Evolutionary conservation across 1,140 invertebrate species (phyloP).

Genomic region (Leptinotarsa undecemlineata): DNA sequence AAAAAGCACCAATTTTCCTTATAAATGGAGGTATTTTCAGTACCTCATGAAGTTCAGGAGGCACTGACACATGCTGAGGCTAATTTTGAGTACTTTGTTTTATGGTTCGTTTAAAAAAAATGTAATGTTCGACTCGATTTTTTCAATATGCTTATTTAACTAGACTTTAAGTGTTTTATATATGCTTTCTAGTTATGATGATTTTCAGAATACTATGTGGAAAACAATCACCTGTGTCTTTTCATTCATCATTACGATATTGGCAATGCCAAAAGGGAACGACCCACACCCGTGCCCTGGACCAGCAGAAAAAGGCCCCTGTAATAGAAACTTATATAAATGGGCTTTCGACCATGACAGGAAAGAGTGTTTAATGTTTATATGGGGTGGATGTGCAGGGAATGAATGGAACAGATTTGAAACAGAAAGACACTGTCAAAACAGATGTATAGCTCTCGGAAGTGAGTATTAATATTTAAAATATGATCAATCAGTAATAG

Average conservation of each 20-base stretch:
- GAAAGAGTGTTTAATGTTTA: slow-evolving; percentile 70
- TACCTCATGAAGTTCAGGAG: too few species aligned
- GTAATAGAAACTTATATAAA: slow-evolving; percentile 69
- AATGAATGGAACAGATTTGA: slow-evolving; percentile 78
- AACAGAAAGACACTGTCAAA: slow-evolving; percentile 71
- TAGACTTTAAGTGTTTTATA: too few species aligned
- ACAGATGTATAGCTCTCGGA: slow-evolving; percentile 64
- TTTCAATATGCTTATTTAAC: too few species aligned
- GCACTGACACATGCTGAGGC: too few species aligned
- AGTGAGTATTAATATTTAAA: slow-evolving; percentile 51
- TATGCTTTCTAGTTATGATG: too few species aligned
- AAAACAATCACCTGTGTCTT: slow-evolving; percentile 20
- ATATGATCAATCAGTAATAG: neutral
- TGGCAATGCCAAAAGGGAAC: slow-evolving; percentile 32
- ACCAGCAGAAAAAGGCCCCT: slow-evolving; percentile 64
- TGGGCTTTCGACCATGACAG: slow-evolving; percentile 73
- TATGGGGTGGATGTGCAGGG: slow-evolving; percentile 77
- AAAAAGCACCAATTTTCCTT: too few species aligned
- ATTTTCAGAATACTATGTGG: slow-evolving; percentile 11
- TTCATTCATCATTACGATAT: slow-evolving; percentile 27
- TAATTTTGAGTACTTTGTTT: too few species aligned
- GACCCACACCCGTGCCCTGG: slow-evolving; percentile 46
- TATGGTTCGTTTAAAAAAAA: too few species aligned
- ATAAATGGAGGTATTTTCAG: too few species aligned
- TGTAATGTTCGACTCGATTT: too few species aligned